A percentile compares a stretch with the other conserved stretches of the same genome.
phyloP scores from a whole-genome alignment of 2,888 invertebrate species.

The Gerris lacustris region DNA sequence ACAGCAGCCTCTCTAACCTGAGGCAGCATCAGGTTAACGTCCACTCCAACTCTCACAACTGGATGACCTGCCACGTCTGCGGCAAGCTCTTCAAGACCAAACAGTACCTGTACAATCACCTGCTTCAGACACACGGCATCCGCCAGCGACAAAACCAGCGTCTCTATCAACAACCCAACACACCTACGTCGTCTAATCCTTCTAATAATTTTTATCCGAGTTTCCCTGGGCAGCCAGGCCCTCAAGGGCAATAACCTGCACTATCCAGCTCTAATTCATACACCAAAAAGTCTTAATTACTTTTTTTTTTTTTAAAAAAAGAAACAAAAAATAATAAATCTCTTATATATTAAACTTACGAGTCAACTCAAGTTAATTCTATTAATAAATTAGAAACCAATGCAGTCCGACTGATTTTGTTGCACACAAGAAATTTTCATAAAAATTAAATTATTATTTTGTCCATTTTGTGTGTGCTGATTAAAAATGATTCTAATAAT shows the following conservation, averaged over 20 bases:
- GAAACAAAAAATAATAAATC: no score
- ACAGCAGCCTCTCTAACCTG: slow-evolving; percentile 48
- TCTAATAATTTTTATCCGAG: slow-evolving; percentile 9
- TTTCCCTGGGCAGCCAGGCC: slow-evolving; percentile 11
- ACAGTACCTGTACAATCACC: slow-evolving; percentile 64
- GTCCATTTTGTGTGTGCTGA: no score
- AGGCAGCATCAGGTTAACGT: slow-evolving; percentile 65
- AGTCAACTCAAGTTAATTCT: no score
- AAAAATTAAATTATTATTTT: no score
- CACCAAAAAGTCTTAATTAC: slow-evolving; percentile 18
- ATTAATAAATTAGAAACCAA: no score
- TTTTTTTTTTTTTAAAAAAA: neutral
- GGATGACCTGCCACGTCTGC: slow-evolving; percentile 60
- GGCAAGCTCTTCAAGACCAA: slow-evolving; percentile 64
- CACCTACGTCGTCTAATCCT: slow-evolving; percentile 12
- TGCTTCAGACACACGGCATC: slow-evolving; percentile 61
- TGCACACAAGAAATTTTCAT: no score
- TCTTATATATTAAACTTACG: no score
- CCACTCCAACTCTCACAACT: slow-evolving; percentile 57
- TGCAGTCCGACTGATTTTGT: no score
- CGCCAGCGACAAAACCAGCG: slow-evolving; percentile 43
- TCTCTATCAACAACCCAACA: neutral
- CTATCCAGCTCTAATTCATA: slow-evolving; percentile 21
- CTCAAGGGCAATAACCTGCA: slow-evolving; percentile 22
- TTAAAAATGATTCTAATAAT: no score